Conservation (phyloP, 2,797 vertebrate genomes). For the Phoebastria nigripes region DNA sequence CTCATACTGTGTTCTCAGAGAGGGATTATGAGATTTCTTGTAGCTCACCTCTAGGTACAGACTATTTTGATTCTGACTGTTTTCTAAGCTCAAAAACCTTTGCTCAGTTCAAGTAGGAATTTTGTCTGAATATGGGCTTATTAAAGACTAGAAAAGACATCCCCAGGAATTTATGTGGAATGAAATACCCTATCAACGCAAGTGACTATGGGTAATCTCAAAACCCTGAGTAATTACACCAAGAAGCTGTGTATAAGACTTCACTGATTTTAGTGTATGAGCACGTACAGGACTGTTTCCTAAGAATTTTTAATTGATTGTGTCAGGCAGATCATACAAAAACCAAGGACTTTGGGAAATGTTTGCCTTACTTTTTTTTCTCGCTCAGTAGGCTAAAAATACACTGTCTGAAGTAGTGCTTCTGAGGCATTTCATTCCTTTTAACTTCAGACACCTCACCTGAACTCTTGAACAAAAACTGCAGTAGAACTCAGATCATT, state of each 20-base stretch:
- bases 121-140: slow-evolving; percentile 3
- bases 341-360: background rate
- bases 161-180: background rate
- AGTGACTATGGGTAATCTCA: background rate
- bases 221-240: background rate
- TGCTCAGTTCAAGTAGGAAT: background rate
- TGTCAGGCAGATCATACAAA: slow-evolving; percentile 3
- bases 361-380: background rate
- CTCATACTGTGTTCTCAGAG: background rate
- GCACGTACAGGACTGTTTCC: background rate
- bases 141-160: background rate
- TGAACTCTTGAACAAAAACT: slow-evolving; percentile 27
- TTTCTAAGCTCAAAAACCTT: slow-evolving; percentile 1
- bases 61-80: slow-evolving; percentile 18
- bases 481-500: background rate
- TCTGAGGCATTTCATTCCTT: slow-evolving; percentile 11
- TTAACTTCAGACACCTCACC: slow-evolving; percentile 21
- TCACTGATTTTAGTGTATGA: background rate
- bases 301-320: background rate
- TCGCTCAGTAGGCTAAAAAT: slow-evolving; percentile 12
- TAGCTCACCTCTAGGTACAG: background rate
- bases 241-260: background rate
- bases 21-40: slow-evolving; percentile 17
- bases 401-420: background rate
- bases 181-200: background rate